Conservation (phyloP, 2,113 vertebrate species). For the Etheostoma spectabile region DNA sequence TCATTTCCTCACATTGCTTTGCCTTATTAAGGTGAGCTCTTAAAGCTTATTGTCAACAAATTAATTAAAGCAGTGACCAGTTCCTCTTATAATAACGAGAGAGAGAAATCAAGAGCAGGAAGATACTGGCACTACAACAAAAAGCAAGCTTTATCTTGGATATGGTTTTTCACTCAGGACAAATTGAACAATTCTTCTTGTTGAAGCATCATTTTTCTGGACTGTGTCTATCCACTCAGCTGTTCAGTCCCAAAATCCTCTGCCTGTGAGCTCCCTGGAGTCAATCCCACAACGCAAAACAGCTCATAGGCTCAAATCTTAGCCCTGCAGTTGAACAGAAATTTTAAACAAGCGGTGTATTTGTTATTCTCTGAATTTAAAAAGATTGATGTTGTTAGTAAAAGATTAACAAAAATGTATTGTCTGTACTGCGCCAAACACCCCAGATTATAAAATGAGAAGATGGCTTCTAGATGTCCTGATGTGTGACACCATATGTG, state of each 20-base stretch:
- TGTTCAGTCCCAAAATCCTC: no score
- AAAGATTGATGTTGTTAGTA: slow-evolving; percentile 1
- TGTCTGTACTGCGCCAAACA: neutral
- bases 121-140: slow-evolving; percentile 19
- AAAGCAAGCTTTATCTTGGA: slow-evolving; percentile 41
- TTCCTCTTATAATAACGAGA: neutral
- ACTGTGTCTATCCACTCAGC: slow-evolving; percentile 52
- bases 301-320: slow-evolving; percentile 23
- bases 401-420: neutral
- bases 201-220: slow-evolving; percentile 58
- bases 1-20: slow-evolving; percentile 10
- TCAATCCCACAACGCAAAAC: slow-evolving; percentile 37
- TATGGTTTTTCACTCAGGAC: slow-evolving; percentile 44
- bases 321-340: neutral
- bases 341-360: neutral
- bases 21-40: slow-evolving; percentile 22
- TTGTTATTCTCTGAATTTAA: slow-evolving; percentile 8
- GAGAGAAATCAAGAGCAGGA: slow-evolving; percentile 24
- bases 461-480: slow-evolving; percentile 22
- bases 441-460: slow-evolving; percentile 20
- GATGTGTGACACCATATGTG: slow-evolving; percentile 21
- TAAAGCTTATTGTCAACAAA: slow-evolving; percentile 28
- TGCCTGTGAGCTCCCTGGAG: slow-evolving; percentile 62
- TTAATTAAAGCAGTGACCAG: slow-evolving; percentile 23
- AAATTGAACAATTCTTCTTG: slow-evolving; percentile 66